Conservation (phyloP, 2,888 invertebrate genomes). For the Mythimna impura region DNA sequence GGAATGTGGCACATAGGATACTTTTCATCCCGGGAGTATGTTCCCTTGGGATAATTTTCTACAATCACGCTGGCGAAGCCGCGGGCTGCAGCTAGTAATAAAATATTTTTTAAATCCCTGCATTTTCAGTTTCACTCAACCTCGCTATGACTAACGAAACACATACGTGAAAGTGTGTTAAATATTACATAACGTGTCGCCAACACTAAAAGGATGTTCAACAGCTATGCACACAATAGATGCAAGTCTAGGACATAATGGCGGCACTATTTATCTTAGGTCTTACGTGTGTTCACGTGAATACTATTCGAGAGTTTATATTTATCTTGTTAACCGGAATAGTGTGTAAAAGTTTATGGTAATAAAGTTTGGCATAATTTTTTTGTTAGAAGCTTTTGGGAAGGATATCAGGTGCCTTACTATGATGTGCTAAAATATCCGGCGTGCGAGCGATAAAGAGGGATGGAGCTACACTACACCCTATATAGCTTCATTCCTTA, state of each 20-base stretch:
- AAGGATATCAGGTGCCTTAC: background rate
- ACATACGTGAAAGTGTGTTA: constrained; percentile 54
- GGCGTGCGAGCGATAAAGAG: no score
- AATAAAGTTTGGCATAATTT: background rate
- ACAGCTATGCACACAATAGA: constrained; percentile 37
- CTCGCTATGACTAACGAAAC: constrained; percentile 22
- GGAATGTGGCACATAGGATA: no score
- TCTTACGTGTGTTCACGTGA: constrained; percentile 16
- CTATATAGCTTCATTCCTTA: no score
- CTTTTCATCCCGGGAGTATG: no score
- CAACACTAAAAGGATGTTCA: constrained; percentile 58
- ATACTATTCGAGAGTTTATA: constrained; percentile 20
- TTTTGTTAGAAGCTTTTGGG: background rate
- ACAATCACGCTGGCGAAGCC: no score
- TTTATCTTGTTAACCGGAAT: background rate
- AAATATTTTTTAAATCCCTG: background rate
- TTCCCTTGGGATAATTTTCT: no score
- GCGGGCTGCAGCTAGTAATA: background rate
- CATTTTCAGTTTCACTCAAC: constrained; percentile 31
- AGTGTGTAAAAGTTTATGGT: background rate
- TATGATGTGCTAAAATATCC: no score
- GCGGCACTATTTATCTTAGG: constrained; percentile 32
- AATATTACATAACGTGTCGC: constrained; percentile 51
- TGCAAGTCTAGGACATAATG: constrained; percentile 44
- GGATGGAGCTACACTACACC: no score